A percentile compares a stretch with the other conserved stretches of the same genome.
Evolutionary conservation across 2,113 vertebrate genomes (phyloP).

Genomic region (Poeciliopsis retropinna): DNA sequence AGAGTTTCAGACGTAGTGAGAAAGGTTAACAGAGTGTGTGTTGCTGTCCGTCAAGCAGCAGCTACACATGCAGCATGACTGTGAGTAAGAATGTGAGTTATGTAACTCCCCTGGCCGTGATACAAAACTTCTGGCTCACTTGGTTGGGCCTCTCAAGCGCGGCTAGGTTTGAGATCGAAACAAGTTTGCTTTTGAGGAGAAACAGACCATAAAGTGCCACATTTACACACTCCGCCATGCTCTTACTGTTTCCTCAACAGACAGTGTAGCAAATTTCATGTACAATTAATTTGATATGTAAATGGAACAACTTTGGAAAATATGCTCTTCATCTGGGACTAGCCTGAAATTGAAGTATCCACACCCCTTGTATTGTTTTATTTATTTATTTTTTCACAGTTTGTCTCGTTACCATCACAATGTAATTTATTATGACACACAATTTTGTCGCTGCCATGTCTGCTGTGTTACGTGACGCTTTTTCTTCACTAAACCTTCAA

Average conservation of each 20-base stretch:
- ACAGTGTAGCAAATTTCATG: not conserved
- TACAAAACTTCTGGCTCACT: constrained; percentile 26
- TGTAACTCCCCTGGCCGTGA: constrained; percentile 23
- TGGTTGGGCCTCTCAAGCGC: constrained; percentile 1
- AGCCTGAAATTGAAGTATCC: not conserved
- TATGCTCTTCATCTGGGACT: not conserved
- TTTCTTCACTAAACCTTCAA: too few species aligned
- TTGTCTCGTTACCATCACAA: not conserved
- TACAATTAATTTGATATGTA: not conserved
- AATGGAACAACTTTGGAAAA: not conserved
- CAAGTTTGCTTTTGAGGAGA: constrained; percentile 1
- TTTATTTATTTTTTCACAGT: not conserved
- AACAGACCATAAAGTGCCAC: not conserved
- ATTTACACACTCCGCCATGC: not conserved
- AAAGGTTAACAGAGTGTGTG: constrained; percentile 33
- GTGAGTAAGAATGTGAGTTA: constrained; percentile 40
- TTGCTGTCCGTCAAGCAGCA: constrained; percentile 62
- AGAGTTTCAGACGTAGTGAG: constrained; percentile 52
- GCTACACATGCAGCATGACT: constrained; percentile 31
- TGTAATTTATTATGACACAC: too few species aligned
- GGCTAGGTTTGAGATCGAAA: constrained; percentile 16
- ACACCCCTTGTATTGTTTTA: not conserved
- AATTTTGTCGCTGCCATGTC: too few species aligned
- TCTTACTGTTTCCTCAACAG: not conserved
- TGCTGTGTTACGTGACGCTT: not conserved